These are phyloP conservation scores for Aphelenchoides fujianensis DNA, from an alignment of 1,140 invertebrate genomes.

Conservation along the genomic window DNA sequence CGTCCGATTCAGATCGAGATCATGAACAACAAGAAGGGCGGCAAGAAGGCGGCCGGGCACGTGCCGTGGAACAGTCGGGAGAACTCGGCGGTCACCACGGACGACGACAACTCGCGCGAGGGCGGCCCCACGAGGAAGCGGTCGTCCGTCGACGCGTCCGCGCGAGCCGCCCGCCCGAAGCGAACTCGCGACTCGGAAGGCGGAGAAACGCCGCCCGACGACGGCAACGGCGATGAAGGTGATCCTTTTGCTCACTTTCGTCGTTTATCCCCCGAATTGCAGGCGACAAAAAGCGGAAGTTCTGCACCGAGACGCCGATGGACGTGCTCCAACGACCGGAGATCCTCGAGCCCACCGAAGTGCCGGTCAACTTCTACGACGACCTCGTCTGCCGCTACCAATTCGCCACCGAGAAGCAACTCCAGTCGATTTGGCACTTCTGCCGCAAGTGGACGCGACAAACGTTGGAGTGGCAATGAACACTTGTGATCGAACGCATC, in stretches of 20 bases:
- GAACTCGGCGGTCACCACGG: background rate
- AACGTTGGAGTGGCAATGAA: slow-evolving; percentile 7
- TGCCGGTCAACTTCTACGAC: background rate
- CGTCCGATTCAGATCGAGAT: slow-evolving; percentile 1
- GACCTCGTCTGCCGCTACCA: slow-evolving; percentile 10
- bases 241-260: background rate
- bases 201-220: background rate
- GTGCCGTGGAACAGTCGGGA: background rate
- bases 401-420: slow-evolving; percentile 12
- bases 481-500: no score
- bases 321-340: background rate
- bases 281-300: slow-evolving; percentile 5
- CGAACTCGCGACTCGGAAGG: background rate
- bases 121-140: background rate
- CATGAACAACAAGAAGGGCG: background rate
- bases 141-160: background rate
- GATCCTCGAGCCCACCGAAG: background rate
- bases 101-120: background rate
- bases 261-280: no score
- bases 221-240: background rate
- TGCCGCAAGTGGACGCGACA: slow-evolving; percentile 1
- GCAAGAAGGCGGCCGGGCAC: background rate
- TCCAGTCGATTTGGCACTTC: background rate
- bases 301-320: background rate
- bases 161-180: background rate